A percentile compares a stretch with the other conserved stretches of the same genome.
Conservation (phyloP, 1,140 invertebrate species). For the Paracyclopina nana region DNA sequence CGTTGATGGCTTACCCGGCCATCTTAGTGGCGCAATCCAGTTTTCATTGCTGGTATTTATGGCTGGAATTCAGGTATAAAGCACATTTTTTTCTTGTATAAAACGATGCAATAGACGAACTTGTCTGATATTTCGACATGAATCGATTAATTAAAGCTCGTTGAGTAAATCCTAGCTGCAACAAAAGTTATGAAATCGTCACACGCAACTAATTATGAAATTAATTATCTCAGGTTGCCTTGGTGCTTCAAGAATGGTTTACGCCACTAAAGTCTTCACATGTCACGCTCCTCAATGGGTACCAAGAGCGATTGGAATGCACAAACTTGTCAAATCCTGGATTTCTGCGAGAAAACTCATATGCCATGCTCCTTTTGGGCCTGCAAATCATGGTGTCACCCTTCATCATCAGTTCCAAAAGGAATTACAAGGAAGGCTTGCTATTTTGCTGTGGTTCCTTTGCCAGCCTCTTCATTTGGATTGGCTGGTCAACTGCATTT, state of each 20-base stretch:
- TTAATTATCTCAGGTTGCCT: too few relatives aligned
- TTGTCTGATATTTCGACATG: too few relatives aligned
- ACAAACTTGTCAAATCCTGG: slow-evolving; percentile 22
- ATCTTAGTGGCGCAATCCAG: slow-evolving; percentile 39
- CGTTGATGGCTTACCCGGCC: slow-evolving; percentile 31
- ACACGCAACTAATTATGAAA: too few relatives aligned
- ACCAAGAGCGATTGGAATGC: slow-evolving; percentile 19
- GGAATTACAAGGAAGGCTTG: slow-evolving; percentile 38
- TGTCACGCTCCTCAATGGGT: not conserved
- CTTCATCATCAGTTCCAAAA: slow-evolving; percentile 31
- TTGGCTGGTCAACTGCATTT: slow-evolving; percentile 33
- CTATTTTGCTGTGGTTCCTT: slow-evolving; percentile 33
- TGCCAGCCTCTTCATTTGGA: slow-evolving; percentile 30
- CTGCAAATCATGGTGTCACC: slow-evolving; percentile 30
- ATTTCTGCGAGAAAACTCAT: slow-evolving; percentile 27
- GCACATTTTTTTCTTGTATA: too few relatives aligned
- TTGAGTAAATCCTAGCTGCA: too few relatives aligned
- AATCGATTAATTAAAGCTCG: too few relatives aligned
- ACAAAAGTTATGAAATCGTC: too few relatives aligned
- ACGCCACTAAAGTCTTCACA: not conserved
- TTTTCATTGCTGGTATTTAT: slow-evolving; percentile 34
- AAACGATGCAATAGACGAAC: too few relatives aligned
- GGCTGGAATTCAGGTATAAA: slow-evolving; percentile 31
- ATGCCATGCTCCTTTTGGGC: slow-evolving; percentile 35
- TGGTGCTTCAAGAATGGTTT: slow-evolving; percentile 11